Evolutionary conservation across 92 coral and sea anemone genomes (phyloP), one percentile per base, ranked within the genome.

Genomic region (Muricea muricata): DNA sequence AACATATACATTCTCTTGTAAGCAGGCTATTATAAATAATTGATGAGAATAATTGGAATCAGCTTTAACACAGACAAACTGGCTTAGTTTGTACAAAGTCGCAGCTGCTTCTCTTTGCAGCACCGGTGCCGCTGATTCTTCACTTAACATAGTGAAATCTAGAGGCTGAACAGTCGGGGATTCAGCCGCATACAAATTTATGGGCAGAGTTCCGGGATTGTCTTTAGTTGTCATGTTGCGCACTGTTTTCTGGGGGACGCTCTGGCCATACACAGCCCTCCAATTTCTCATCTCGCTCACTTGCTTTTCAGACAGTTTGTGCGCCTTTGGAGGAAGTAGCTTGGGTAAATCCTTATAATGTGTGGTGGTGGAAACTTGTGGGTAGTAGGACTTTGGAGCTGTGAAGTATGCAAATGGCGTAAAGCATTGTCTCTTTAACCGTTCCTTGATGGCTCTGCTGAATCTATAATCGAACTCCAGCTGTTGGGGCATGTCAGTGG

Each of bases 201-300:
- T 90, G 28, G 93, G 90, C 81, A 90, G 88, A 65, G 88, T 86
- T 72, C 93, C 93, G 67, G 93, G 85, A 45, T 86, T 90, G 81
- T 87, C 90, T 58, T 87, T 87, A 20, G 85, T 82, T 24, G 82
- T 90, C 93, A 90, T 87, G 82, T 87, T 90, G 5, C 86, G 85
- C n/a, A 90, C 91, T 75, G 90, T 90, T 57, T 85, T 89, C 87
- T 90, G 90, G 54, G 87, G 90, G 84, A 89, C 92, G 73, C 90
- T 89, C 82, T 85, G 92, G 40, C 92, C 92, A 86, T 85, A 81
- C 90, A 76, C 72, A 45, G 85, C 82, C 25, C 92, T 66, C 89
- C 92, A 89, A 72, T 84, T 79, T 57, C 89, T 89, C 82, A 89
- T 85, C 45, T 89, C 80, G 61, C 57, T 32, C 55, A 86, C 87